Base-by-base conservation (phyloP, 2,797 vertebrate genomes). In the Sebastes matsubarae region DNA sequence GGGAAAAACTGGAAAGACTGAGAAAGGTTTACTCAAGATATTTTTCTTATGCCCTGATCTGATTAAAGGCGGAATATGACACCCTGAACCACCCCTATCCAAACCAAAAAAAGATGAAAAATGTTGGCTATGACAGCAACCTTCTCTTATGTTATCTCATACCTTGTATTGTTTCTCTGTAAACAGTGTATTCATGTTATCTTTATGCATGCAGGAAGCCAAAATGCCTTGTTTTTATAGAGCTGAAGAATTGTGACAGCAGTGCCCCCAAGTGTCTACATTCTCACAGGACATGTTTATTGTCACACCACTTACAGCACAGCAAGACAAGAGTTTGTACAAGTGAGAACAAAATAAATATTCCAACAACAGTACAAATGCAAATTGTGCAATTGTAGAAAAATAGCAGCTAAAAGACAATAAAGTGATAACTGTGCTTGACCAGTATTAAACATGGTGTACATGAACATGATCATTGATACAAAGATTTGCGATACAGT, bases 191-290 rank as follows among this genome's bases (percentile, higher is more conserved):
- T 65, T 69, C 72, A 70, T 68, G 30, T 42, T 42, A 11, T 58
- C 12, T 36, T 24, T 59, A 6, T 72, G 55, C 8, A 68, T 36
- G 32, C 60, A 66, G 67, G 81, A 74, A 72, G 84, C 81, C 86
- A 88, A 87, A 76, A 89, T 89, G 63, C 72, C 36, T 55, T 73
- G 42, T 57, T 36, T 75, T 58, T 46, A 0, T 22, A 25, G 10
- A 29, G 29, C 2, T 68, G 20, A 63, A 80, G 34, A 72, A 58
- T 14, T 63, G 58, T 12, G 38, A 36, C 71, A 80, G 46, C 67
- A 91, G 85, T 73, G 24, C 80, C 90, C 58, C 86, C 91, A 73
- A 30, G 88, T 88, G 93, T 83, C 58, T n/a, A 14, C 18, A 59
- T 58, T 4, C 2, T 74, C 64, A 81, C 30, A 84, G 14, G 30